These are phyloP conservation scores for Cariama cristata DNA, from an alignment of 2,113 vertebrate species.

Conservation along the genomic window DNA sequence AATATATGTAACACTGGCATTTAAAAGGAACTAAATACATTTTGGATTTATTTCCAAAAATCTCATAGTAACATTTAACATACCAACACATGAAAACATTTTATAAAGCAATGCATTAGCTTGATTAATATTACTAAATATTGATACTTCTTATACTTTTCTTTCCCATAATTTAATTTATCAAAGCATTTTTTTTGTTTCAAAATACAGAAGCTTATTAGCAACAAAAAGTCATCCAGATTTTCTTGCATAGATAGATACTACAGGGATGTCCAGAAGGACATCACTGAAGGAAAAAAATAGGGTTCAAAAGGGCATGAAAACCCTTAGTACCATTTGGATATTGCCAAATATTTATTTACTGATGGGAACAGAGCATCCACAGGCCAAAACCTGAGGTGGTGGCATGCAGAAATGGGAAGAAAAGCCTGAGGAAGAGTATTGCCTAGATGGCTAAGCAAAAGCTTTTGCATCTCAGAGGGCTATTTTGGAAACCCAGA, in stretches of 20 bases:
- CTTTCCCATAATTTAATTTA: neutral
- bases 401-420: neutral
- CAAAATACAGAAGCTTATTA: neutral
- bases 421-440: neutral
- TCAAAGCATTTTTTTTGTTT: neutral
- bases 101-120: neutral
- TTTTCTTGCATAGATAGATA: neutral
- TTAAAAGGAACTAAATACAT: constrained; percentile 18
- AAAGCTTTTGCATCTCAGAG: neutral
- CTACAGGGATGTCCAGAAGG: neutral
- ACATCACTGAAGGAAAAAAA: neutral
- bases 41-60: neutral
- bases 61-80: neutral
- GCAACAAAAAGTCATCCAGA: neutral
- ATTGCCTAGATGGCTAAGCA: neutral
- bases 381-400: neutral
- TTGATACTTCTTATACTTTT: neutral
- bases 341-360: neutral
- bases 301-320: neutral
- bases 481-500: neutral
- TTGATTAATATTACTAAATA: neutral
- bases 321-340: neutral
- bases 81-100: neutral
- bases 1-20: neutral
- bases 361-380: neutral